A percentile compares a stretch with the other conserved stretches of the same genome.
Conservation (phyloP, 2,113 vertebrate species). For the Catharus bicknelli region DNA sequence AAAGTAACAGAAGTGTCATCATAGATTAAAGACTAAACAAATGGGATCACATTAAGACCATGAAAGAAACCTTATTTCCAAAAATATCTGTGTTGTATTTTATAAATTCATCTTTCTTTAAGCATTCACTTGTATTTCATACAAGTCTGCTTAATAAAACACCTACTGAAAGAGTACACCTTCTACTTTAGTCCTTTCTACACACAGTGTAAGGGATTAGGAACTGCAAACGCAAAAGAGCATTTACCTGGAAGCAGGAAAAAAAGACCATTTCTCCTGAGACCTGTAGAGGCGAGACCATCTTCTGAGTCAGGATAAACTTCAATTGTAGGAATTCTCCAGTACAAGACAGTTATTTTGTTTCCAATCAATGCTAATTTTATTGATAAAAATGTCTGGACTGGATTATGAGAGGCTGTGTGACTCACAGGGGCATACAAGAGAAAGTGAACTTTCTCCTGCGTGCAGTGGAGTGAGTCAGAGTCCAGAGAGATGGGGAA, state of each 20-base stretch:
- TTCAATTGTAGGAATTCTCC: background rate
- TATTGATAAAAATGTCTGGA: background rate
- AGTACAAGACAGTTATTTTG: background rate
- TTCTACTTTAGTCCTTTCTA: background rate
- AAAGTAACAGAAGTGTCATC: background rate
- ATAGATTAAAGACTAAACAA: background rate
- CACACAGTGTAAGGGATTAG: accelerated
- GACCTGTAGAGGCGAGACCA: background rate
- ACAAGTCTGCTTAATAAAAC: background rate
- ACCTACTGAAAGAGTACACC: background rate
- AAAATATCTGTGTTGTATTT: background rate
- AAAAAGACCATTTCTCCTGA: background rate
- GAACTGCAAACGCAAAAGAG: background rate
- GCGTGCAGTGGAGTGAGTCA: background rate
- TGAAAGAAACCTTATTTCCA: background rate
- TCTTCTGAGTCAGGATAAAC: background rate
- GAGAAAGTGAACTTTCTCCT: background rate
- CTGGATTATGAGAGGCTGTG: background rate
- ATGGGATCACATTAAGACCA: background rate
- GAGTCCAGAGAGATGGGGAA: background rate
- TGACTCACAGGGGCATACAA: background rate
- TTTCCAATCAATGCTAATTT: background rate
- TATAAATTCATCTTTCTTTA: background rate
- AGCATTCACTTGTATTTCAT: background rate
- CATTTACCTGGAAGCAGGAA: background rate